phyloP scores from a whole-genome alignment of 2,888 invertebrate species.

The Pristionchus entomophagus region DNA sequence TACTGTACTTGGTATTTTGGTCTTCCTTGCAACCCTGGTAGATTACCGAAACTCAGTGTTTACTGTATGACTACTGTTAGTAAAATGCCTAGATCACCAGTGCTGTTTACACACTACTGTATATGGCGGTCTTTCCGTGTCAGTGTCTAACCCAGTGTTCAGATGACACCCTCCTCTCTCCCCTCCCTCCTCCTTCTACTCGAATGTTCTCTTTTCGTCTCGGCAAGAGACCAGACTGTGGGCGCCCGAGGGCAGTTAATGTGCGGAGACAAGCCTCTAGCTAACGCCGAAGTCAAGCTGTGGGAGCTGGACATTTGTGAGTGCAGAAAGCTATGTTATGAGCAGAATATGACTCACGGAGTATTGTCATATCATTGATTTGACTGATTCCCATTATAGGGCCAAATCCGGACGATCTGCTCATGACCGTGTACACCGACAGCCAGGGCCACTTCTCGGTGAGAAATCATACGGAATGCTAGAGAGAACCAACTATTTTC shows the following conservation, averaged over 20 bases:
- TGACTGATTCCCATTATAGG: not conserved
- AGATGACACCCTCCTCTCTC: not conserved
- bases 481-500: no score
- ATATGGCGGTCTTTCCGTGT: no score
- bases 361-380: no score
- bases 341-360: no score
- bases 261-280: constrained; percentile 42
- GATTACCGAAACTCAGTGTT: no score
- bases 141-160: not conserved
- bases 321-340: not conserved
- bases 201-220: not conserved
- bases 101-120: no score
- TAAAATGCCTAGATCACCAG: not conserved
- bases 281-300: constrained; percentile 39
- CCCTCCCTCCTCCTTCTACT: not conserved
- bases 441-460: constrained; percentile 41
- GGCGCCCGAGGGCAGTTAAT: constrained; percentile 40
- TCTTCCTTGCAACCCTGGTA: no score
- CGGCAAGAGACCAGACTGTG: constrained; percentile 32
- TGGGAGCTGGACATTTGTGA: constrained; percentile 46
- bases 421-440: constrained; percentile 38
- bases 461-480: no score
- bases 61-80: no score
- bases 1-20: not conserved
- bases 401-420: constrained; percentile 47